Evolutionary conservation across 2,888 invertebrate genomes (phyloP).

Genomic region (Tenthredo amoena): DNA sequence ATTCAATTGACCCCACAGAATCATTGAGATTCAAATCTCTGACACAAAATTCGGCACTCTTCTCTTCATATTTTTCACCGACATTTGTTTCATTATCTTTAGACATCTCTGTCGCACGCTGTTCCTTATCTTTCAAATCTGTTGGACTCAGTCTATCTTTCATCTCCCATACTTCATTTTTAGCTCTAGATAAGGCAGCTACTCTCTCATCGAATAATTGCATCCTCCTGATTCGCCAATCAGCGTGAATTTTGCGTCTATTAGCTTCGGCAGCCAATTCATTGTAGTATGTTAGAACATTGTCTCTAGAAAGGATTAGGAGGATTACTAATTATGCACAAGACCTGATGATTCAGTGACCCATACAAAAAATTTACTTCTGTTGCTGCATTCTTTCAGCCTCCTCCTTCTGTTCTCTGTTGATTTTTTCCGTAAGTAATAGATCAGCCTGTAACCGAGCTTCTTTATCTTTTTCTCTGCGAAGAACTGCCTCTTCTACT

Average conservation of each 20-base stretch:
- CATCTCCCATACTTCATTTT: constrained; percentile 47
- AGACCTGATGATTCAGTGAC: constrained; percentile 61
- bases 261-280: constrained; percentile 82
- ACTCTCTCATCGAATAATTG: constrained; percentile 69
- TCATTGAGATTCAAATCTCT: constrained; percentile 1
- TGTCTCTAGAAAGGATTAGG: constrained; percentile 76
- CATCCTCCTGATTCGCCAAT: constrained; percentile 81
- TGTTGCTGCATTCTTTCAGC: constrained; percentile 62
- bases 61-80: constrained; percentile 77
- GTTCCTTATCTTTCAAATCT: neutral
- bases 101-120: constrained; percentile 55
- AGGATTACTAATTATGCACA: constrained; percentile 22
- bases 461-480: constrained; percentile 66
- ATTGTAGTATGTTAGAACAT: constrained; percentile 84
- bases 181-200: constrained; percentile 58
- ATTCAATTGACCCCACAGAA: neutral
- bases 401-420: constrained; percentile 65
- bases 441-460: constrained; percentile 69
- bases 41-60: constrained; percentile 76
- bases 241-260: constrained; percentile 80
- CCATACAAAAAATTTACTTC: constrained; percentile 60
- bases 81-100: constrained; percentile 68
- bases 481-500: constrained; percentile 66
- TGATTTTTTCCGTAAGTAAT: constrained; percentile 61
- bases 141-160: neutral